Conservation (phyloP, 1,140 invertebrate species). For the Drosophila kikkawai region DNA sequence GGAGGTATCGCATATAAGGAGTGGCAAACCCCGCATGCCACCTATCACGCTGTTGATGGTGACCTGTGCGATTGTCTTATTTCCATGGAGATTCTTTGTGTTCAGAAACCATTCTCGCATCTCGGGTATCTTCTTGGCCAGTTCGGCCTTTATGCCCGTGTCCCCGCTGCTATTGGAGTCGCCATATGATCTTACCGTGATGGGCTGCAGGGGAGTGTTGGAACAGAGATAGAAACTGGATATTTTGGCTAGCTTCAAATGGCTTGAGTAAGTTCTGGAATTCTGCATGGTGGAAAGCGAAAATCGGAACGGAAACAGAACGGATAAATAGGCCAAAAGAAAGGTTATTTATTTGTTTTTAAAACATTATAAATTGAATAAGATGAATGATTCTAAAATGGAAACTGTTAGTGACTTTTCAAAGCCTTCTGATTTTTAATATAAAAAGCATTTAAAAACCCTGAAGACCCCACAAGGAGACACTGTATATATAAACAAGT, state of each 20-base stretch:
- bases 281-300: neutral
- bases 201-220: neutral
- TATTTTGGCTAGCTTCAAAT: neutral
- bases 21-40: conserved; percentile 97
- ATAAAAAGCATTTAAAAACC: no score
- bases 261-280: neutral
- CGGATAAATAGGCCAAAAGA: neutral
- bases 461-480: no score
- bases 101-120: conserved; percentile 45
- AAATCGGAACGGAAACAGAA: no score
- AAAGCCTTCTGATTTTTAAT: conserved; percentile 2
- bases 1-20: conserved; percentile 97
- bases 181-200: neutral
- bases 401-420: neutral
- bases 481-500: no score
- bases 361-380: neutral
- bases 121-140: conserved; percentile 34
- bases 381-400: neutral
- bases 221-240: neutral
- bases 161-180: neutral
- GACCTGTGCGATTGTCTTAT: conserved; percentile 33
- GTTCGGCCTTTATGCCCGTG: conserved; percentile 18
- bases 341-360: neutral
- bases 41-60: conserved; percentile 90
- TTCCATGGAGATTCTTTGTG: conserved; percentile 38